Percentiles rank a stretch among this genome's conserved stretches.
These are phyloP conservation scores for Metalampra italica DNA, from an alignment of 2,888 invertebrate genomes.

Conservation along the genomic window DNA sequence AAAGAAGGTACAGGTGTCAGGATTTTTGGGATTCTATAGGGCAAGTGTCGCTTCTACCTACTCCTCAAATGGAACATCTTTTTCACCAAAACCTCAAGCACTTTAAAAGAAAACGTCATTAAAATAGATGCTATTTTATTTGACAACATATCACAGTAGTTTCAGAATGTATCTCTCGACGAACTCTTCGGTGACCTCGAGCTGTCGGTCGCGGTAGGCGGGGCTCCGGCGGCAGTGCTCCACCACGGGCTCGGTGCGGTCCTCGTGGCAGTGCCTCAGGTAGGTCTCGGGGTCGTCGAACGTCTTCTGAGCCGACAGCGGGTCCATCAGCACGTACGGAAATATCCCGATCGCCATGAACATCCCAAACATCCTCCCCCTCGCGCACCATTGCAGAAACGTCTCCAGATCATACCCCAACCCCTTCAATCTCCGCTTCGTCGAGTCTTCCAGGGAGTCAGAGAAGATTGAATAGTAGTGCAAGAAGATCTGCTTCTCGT, in stretches of 20 bases:
- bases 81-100: no score
- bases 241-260: slow-evolving; percentile 28
- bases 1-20: no score
- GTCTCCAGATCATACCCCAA: slow-evolving; percentile 32
- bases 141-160: neutral
- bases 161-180: slow-evolving; percentile 19
- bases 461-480: slow-evolving; percentile 44
- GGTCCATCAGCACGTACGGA: slow-evolving; percentile 36
- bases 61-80: no score
- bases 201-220: slow-evolving; percentile 1
- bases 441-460: slow-evolving; percentile 27
- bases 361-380: slow-evolving; percentile 30
- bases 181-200: slow-evolving; percentile 22
- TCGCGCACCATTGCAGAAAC: slow-evolving; percentile 34
- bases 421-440: slow-evolving; percentile 30
- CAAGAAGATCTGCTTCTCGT: slow-evolving; percentile 36
- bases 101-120: no score
- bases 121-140: no score
- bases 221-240: slow-evolving; percentile 10
- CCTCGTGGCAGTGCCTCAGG: slow-evolving; percentile 18
- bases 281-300: slow-evolving; percentile 31
- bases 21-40: no score
- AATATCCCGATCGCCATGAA: slow-evolving; percentile 22
- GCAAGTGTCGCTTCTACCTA: no score
- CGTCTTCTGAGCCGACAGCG: slow-evolving; percentile 20